A percentile compares a stretch with the other conserved stretches of the same genome.
Conservation (phyloP, 2,888 invertebrate species). For the Crocallis elinguaria region DNA sequence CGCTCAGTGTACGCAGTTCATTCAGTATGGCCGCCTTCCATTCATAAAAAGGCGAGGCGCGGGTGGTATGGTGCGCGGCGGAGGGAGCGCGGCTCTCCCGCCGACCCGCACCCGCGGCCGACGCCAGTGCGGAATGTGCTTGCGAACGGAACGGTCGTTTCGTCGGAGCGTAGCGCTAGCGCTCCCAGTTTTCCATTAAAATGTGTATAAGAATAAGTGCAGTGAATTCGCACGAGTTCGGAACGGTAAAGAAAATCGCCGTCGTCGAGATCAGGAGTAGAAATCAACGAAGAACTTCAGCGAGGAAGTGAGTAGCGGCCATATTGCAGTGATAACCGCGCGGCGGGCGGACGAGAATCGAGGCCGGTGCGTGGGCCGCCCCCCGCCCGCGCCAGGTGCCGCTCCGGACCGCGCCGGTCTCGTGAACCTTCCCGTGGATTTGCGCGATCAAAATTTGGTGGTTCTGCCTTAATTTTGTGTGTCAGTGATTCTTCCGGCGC, state of each 20-base stretch:
- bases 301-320: constrained; percentile 85
- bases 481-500: constrained; percentile 76
- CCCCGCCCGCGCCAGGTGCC: constrained; percentile 83
- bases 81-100: constrained; percentile 80
- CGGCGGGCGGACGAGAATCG: constrained; percentile 85
- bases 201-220: constrained; percentile 85
- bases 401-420: constrained; percentile 87
- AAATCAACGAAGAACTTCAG: constrained; percentile 85
- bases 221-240: constrained; percentile 85
- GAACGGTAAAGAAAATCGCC: constrained; percentile 82
- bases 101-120: constrained; percentile 80
- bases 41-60: constrained; percentile 88
- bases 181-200: constrained; percentile 85
- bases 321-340: constrained; percentile 86
- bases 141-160: constrained; percentile 85
- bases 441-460: constrained; percentile 83
- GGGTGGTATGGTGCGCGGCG: constrained; percentile 78
- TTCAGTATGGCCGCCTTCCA: constrained; percentile 90
- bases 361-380: constrained; percentile 86
- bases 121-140: constrained; percentile 85
- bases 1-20: constrained; percentile 87
- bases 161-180: constrained; percentile 85
- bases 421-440: constrained; percentile 84
- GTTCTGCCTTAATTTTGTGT: constrained; percentile 77
- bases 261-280: constrained; percentile 84